These are phyloP conservation scores for Hypotaenidia okinawae DNA, from an alignment of 2,797 vertebrate species.

Conservation along the genomic window DNA sequence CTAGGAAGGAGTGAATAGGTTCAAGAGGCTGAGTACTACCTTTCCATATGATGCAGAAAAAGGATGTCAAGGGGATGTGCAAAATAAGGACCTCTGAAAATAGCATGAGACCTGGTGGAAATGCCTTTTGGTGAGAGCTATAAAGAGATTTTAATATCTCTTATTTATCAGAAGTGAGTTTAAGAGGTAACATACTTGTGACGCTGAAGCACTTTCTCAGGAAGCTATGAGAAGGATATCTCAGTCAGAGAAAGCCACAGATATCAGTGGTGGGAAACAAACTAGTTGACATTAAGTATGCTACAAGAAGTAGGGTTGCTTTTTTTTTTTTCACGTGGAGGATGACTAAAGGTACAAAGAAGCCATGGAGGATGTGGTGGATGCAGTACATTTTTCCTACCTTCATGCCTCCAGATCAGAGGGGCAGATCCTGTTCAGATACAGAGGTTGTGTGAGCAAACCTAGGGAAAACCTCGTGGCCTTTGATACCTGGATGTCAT, in stretches of 20 bases:
- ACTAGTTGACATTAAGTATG: neutral
- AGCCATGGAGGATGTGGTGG: neutral
- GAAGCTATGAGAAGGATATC: fast-evolving
- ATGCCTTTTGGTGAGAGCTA: neutral
- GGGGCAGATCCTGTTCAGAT: neutral
- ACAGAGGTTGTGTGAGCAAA: neutral
- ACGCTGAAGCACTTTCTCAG: neutral
- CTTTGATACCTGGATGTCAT: neutral
- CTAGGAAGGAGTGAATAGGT: neutral
- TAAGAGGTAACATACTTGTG: neutral
- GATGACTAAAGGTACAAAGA: constrained; percentile 28
- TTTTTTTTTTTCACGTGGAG: fast-evolving
- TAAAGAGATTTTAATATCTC: neutral
- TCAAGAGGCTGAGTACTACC: neutral
- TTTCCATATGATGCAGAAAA: neutral
- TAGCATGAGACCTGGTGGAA: neutral
- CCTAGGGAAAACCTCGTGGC: neutral
- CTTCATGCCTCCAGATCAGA: neutral
- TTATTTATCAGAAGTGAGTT: neutral
- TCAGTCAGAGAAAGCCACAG: neutral
- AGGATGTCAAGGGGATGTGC: neutral
- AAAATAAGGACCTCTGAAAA: neutral
- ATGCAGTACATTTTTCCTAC: neutral
- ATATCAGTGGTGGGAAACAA: neutral
- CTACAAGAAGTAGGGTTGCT: neutral